A percentile compares a stretch with the other conserved stretches of the same genome.
Evolutionary conservation across 92 coral and sea anemone species (phyloP).

Genomic region (Parazoanthus swiftii): DNA sequence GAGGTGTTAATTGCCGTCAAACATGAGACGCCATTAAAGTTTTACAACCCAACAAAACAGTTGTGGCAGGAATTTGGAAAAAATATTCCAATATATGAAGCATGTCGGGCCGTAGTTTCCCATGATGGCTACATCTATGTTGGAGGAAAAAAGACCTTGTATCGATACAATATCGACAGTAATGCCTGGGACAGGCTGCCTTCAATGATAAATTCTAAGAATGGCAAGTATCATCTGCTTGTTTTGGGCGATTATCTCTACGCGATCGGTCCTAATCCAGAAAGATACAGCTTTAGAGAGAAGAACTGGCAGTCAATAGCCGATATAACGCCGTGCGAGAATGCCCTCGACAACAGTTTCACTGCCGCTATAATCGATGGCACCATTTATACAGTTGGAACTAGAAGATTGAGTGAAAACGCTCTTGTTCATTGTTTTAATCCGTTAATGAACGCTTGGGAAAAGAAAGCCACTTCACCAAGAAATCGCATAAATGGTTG

Average conservation of each 20-base stretch:
- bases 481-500: neutral
- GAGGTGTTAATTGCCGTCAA: neutral
- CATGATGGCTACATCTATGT: neutral
- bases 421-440: neutral
- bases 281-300: neutral
- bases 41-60: neutral
- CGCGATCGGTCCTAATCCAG: neutral
- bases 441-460: neutral
- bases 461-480: neutral
- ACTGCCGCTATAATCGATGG: neutral
- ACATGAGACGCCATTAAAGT: neutral
- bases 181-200: neutral
- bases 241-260: neutral
- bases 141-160: neutral
- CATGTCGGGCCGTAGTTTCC: neutral
- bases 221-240: neutral
- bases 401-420: neutral
- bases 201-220: neutral
- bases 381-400: neutral
- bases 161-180: neutral
- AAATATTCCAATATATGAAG: neutral
- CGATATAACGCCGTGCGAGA: neutral
- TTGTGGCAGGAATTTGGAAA: neutral
- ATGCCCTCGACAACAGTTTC: neutral
- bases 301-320: neutral